These are phyloP conservation scores for Phoeniculus purpureus DNA, from an alignment of 2,797 vertebrate species.

Conservation along the genomic window DNA sequence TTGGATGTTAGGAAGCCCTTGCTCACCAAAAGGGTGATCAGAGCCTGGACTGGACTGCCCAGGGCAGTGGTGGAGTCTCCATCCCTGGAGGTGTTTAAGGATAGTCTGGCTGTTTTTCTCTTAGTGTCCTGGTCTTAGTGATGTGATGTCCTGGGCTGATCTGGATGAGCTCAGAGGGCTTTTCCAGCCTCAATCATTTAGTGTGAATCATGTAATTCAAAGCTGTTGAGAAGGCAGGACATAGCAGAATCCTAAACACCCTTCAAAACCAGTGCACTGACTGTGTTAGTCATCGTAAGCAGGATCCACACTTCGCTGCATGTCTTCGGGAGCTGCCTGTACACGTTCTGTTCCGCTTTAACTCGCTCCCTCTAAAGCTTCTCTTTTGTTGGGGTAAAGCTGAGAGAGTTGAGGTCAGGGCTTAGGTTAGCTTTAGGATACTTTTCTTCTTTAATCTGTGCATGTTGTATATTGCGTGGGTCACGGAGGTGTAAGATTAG, in stretches of 20 bases:
- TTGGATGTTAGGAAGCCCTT: too few relatives aligned
- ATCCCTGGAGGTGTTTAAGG: too few relatives aligned
- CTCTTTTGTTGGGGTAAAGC: background rate
- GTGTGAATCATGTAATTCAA: too few relatives aligned
- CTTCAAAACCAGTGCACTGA: fast-evolving
- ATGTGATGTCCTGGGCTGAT: too few relatives aligned
- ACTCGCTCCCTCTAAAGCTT: background rate
- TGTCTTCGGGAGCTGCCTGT: too few relatives aligned
- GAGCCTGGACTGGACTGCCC: too few relatives aligned
- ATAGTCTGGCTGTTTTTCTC: too few relatives aligned
- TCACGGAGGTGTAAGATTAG: background rate
- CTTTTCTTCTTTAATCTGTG: constrained; percentile 24
- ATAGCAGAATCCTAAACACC: fast-evolving
- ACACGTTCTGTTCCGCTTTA: background rate
- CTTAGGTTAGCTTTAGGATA: constrained; percentile 40
- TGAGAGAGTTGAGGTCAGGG: constrained; percentile 1
- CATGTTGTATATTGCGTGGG: background rate
- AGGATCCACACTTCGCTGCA: fast-evolving
- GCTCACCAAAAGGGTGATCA: too few relatives aligned
- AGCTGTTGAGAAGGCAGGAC: background rate
- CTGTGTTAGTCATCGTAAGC: fast-evolving
- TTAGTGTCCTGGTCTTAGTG: too few relatives aligned
- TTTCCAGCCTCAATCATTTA: too few relatives aligned
- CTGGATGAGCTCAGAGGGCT: too few relatives aligned
- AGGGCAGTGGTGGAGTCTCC: too few relatives aligned